phyloP scores from a whole-genome alignment of 2,888 invertebrate genomes.

The Vandiemenella viatica region DNA sequence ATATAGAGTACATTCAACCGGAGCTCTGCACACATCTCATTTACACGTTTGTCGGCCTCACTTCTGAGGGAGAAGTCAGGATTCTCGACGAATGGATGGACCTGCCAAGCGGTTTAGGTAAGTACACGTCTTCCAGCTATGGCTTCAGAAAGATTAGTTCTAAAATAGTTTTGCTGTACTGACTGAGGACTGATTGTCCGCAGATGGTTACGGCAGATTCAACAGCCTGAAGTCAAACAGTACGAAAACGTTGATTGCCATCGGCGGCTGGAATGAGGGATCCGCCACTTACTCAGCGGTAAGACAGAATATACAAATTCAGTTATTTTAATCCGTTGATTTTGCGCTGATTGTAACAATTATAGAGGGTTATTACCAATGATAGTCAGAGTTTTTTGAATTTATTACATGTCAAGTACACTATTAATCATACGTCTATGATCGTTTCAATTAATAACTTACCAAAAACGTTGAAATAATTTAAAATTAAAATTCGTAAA shows the following conservation, averaged over 20 bases:
- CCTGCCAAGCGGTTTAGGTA: slow-evolving; percentile 2
- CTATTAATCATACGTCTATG: no score
- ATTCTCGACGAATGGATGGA: slow-evolving; percentile 12
- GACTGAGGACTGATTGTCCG: no score
- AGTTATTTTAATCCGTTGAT: no score
- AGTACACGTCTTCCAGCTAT: neutral
- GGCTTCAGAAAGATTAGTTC: no score
- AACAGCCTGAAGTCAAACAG: slow-evolving; percentile 36
- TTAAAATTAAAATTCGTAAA: no score
- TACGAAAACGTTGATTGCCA: slow-evolving; percentile 43
- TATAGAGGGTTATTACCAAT: no score
- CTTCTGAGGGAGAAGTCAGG: slow-evolving; percentile 29
- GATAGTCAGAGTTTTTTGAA: no score
- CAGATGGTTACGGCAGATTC: slow-evolving; percentile 39
- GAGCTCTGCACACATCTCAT: slow-evolving; percentile 57
- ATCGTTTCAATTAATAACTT: no score
- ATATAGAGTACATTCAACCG: slow-evolving; percentile 48
- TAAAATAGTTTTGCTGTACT: no score
- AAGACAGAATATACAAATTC: neutral
- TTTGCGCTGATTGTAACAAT: no score
- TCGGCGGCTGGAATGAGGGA: slow-evolving; percentile 57
- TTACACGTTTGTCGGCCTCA: slow-evolving; percentile 56
- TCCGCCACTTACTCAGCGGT: slow-evolving; percentile 41
- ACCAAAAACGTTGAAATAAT: no score
- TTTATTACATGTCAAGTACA: no score